Evolutionary conservation across 1,140 invertebrate species (phyloP).

Genomic region (Drosophila oshimai): DNA sequence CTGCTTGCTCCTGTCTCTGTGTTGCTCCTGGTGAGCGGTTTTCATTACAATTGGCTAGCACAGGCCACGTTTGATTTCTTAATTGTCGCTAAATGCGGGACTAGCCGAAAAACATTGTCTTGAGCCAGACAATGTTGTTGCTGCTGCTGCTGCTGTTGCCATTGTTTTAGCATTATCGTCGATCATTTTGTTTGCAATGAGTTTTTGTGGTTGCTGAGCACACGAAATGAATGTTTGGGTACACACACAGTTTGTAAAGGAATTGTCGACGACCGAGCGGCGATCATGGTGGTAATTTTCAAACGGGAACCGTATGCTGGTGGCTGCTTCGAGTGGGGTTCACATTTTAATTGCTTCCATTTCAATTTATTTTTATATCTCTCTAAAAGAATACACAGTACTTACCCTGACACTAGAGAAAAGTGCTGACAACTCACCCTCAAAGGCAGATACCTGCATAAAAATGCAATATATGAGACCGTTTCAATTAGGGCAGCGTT

Average conservation of each 20-base stretch:
- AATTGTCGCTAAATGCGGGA: conserved; percentile 81
- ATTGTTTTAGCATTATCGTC: conserved; percentile 62
- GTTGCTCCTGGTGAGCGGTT: conserved; percentile 59
- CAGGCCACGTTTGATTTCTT: conserved; percentile 77
- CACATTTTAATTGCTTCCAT: conserved; percentile 71
- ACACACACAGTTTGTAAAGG: conserved; percentile 55
- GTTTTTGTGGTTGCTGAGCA: conserved; percentile 71
- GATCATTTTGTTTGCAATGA: conserved; percentile 73
- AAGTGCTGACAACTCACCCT: conserved; percentile 22
- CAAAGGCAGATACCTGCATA: conserved; percentile 52
- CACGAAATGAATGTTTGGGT: conserved; percentile 67
- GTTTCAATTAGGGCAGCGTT: not conserved
- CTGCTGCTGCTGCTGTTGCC: conserved; percentile 2
- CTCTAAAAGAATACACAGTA: not conserved
- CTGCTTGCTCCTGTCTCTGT: not conserved
- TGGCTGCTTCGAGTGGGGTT: conserved; percentile 11
- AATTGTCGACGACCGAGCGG: conserved; percentile 53
- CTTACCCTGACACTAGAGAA: not conserved
- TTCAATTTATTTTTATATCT: conserved; percentile 63
- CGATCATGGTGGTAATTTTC: conserved; percentile 73
- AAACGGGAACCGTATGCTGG: conserved; percentile 36
- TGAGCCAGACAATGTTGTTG: conserved; percentile 18
- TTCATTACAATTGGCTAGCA: conserved; percentile 59
- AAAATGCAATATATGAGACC: conserved; percentile 8
- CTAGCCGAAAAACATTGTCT: conserved; percentile 51